Conservation (phyloP, 2,113 vertebrate species). For the Camelus dromedarius region DNA sequence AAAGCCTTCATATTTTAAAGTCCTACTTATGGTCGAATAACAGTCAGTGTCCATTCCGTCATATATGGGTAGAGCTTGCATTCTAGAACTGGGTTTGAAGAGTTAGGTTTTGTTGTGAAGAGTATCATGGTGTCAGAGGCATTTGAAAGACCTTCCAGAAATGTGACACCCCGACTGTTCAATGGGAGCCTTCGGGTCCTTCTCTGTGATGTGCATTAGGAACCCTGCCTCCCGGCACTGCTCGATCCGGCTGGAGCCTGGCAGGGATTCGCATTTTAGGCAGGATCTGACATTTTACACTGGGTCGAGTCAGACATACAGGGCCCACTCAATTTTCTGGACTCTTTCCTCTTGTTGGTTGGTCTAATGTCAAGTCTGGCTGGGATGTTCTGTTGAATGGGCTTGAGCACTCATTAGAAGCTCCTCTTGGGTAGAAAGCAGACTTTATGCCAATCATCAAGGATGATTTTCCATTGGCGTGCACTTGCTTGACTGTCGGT, state of each 20-base stretch:
- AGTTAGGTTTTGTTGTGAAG: background rate
- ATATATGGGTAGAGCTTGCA: background rate
- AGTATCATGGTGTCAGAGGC: background rate
- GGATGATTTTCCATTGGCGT: background rate
- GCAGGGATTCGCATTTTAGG: background rate
- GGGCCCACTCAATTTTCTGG: background rate
- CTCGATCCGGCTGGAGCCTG: background rate
- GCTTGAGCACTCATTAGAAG: background rate
- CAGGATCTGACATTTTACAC: background rate
- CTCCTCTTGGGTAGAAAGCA: background rate
- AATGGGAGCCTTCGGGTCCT: background rate
- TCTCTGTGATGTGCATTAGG: background rate
- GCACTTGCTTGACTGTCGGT: background rate
- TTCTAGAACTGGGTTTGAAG: background rate
- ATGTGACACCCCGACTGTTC: background rate
- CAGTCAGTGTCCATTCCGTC: background rate
- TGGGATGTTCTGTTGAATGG: background rate
- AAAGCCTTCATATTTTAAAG: no score
- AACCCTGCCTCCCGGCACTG: background rate
- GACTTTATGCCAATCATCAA: background rate
- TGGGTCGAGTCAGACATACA: background rate
- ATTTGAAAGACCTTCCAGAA: background rate
- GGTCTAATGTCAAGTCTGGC: background rate
- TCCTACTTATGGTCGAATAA: no score
- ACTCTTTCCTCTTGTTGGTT: background rate